Percentiles rank a stretch among this genome's conserved stretches.
phyloP scores from a whole-genome alignment of 2,113 vertebrate genomes.

The Lucifuga dentata region DNA sequence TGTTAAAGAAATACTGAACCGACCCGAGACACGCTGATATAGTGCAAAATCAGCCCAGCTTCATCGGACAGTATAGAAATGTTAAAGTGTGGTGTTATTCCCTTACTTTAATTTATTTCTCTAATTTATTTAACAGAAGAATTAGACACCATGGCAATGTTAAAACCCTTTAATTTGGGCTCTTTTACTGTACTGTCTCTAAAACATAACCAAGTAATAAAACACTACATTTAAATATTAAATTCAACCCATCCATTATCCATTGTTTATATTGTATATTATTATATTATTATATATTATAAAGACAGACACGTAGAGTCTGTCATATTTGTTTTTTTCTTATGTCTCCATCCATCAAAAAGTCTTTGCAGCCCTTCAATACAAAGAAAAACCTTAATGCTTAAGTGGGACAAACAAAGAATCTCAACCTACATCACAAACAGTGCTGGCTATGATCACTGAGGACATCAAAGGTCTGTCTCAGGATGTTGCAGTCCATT shows the following conservation, averaged over 20 bases:
- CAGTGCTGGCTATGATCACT: constrained; percentile 37
- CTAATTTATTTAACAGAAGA: not conserved
- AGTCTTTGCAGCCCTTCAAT: constrained; percentile 13
- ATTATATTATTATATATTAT: not conserved
- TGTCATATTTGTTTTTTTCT: not conserved
- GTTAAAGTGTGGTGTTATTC: not conserved
- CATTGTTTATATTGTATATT: not conserved
- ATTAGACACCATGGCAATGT: no score
- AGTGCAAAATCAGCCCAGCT: not conserved
- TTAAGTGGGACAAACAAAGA: constrained; percentile 52
- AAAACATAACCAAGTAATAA: no score
- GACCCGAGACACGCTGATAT: not conserved
- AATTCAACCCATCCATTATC: not conserved
- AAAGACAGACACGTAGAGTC: not conserved
- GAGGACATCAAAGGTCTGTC: constrained; percentile 7
- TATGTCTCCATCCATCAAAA: not conserved
- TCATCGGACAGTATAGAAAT: not conserved
- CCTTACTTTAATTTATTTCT: not conserved
- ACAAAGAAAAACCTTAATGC: constrained; percentile 43
- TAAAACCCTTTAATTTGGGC: no score
- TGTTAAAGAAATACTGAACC: not conserved
- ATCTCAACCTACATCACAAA: constrained; percentile 42
- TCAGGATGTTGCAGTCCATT: constrained; percentile 39
- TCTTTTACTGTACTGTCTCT: no score
- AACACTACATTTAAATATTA: no score